Evolutionary conservation across 1,140 invertebrate genomes (phyloP), one percentile per base, ranked within the genome.

Genomic region (Drosophila bifasciata): DNA sequence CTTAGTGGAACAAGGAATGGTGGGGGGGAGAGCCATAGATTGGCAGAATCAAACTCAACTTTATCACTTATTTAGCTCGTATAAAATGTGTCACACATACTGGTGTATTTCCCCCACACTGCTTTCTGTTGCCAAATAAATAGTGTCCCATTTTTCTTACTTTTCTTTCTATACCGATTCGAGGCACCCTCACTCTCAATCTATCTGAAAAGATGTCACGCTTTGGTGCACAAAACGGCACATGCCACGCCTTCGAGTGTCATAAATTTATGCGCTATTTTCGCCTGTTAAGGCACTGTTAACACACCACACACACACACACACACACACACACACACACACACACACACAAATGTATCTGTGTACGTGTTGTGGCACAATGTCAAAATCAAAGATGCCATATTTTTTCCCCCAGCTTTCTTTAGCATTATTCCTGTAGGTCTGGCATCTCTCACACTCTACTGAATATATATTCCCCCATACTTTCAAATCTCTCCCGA

Each of bases 11-110:
- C 32, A 36, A 13, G 11, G 11, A 73, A 28, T 50, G 17, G n/a
- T n/a, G n/a, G n/a, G n/a, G n/a, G n/a, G n/a, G 41, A 21, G 44
- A 45, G 49, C 50, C 17, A 32, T 64, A 36, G 61, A 84, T 60
- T 84, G 70, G 56, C 79, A 57, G 79, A 84, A 84, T 85, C 80
- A 84, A 84, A 84, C 71, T 79, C 71, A 72, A 67, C 77, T 85
- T 81, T 85, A 85, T 81, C 77, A 88, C 83, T 81, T 88, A 81
- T 80, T 85, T 81, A 88, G 63, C 56, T 57, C 53, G 57, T 50
- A 36, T 28, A 68, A 61, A 69, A 60, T 55, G 52, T 79, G 73
- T 60, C 76, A 58, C 72, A 66, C 46, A 45, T 58, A 60, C 63
- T 49, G n/a, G n/a, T n/a, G n/a, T n/a, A n/a, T n/a, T n/a, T n/a